Evolutionary conservation across 2,113 vertebrate genomes (phyloP).

Genomic region (Noctilio leporinus): DNA sequence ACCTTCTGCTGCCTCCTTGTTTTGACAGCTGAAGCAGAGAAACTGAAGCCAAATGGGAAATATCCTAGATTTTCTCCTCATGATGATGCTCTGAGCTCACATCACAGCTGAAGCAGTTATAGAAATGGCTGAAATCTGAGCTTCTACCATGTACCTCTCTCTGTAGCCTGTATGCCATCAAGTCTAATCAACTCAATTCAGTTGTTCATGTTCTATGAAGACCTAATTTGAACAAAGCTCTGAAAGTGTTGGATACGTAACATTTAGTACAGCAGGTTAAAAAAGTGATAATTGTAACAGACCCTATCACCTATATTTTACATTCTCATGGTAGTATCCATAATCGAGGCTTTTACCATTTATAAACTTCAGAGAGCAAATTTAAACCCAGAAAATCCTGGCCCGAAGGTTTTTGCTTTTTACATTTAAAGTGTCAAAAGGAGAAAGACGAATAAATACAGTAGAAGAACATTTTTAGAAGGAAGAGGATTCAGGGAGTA

Average conservation of each 20-base stretch:
- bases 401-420: neutral
- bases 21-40: conserved; percentile 65
- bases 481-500: neutral
- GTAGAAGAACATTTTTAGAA: neutral
- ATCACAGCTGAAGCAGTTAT: conserved; percentile 27
- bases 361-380: neutral
- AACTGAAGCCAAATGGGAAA: conserved; percentile 54
- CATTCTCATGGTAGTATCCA: neutral
- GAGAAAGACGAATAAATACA: neutral
- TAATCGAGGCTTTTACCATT: neutral
- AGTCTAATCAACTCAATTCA: neutral
- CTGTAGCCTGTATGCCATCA: neutral
- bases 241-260: neutral
- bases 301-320: neutral
- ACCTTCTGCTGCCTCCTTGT: neutral
- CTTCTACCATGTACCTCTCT: neutral
- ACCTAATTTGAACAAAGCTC: neutral
- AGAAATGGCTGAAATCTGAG: neutral
- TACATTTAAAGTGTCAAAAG: neutral
- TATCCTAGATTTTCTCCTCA: conserved; percentile 11
- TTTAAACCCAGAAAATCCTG: neutral
- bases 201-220: neutral
- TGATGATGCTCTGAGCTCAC: neutral
- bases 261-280: neutral
- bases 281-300: neutral